These are phyloP conservation scores for Ridgeia piscesae DNA, from an alignment of 1,140 invertebrate species.

Conservation along the genomic window DNA sequence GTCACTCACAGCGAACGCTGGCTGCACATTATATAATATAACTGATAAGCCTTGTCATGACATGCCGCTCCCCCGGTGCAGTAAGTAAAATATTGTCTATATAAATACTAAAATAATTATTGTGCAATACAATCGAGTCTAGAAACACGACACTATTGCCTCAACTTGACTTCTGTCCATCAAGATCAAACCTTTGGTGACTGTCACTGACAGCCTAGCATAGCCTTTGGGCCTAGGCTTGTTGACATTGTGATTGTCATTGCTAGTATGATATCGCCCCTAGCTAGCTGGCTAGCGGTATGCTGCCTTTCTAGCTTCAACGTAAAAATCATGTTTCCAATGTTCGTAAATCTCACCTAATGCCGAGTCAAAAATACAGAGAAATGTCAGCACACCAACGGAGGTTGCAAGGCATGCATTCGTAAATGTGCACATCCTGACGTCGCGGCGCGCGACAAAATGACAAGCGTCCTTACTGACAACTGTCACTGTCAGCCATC, in stretches of 20 bases:
- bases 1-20: too few species aligned
- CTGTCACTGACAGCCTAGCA: neutral
- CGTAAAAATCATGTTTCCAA: neutral
- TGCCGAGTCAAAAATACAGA: neutral
- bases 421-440: neutral
- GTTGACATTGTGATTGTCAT: neutral
- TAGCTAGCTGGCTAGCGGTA: neutral
- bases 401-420: neutral
- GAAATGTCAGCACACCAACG: neutral
- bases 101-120: too few species aligned
- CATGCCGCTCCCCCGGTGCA: too few species aligned
- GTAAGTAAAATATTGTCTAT: too few species aligned
- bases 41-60: too few species aligned
- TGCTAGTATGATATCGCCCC: neutral
- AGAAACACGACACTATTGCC: too few species aligned
- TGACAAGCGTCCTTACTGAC: neutral
- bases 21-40: too few species aligned
- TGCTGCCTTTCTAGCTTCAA: too few species aligned
- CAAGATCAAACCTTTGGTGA: neutral
- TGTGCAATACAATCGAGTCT: too few species aligned
- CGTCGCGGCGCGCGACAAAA: neutral
- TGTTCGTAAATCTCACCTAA: neutral
- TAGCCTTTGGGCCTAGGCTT: neutral
- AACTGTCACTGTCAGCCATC: neutral
- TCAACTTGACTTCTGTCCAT: neutral